Base-by-base conservation (phyloP, 2,113 vertebrate genomes). In the Phaethornis superciliosus region DNA sequence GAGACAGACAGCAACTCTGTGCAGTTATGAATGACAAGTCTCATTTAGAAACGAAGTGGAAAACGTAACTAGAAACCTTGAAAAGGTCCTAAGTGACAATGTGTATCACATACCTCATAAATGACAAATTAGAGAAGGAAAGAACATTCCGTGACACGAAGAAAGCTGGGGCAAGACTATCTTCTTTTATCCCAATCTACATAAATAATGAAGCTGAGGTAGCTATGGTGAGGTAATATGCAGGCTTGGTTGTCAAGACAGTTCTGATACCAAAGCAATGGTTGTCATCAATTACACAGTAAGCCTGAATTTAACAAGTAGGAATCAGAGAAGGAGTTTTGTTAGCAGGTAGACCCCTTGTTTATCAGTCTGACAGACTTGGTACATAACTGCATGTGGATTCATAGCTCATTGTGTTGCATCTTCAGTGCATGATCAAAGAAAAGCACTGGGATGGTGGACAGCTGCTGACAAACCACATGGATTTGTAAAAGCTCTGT, bases 21-120 rank as follows among this genome's bases (percentile, higher is more conserved):
- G 71, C 37, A 81, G 70, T 81, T 68, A 77, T 77, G 55, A 96
- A 91, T 65, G 51, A 28, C 79, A 89, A 78, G 79, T 77, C 72
- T 96, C 75, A 82, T 94, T 96, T 94, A 90, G 96, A 94, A 96
- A 80, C 88, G 27, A 97, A 96, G 69, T 96, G 94, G 97, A 98
- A 98, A 98, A 95, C 13, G 98, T 98, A 98, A 99, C 95, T 65
- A 96, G 97, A 98, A 94, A 97, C 98, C 93, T 74, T 77, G 92
- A 93, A 93, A 83, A 97, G 96, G 96, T 97, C 88, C 95, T 95
- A 97, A 97, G 93, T 91, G 69, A 97, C 95, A 92, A 94, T 77
- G 74, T 2, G 89, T 98, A 97, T 98, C 97, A 96, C 95, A 96
- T 99, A 98, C 93, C 98, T 95, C 88, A 81, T 98, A 97, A 98